Base-by-base conservation (phyloP, 2,113 vertebrate genomes). In the Carlito syrichta region DNA sequence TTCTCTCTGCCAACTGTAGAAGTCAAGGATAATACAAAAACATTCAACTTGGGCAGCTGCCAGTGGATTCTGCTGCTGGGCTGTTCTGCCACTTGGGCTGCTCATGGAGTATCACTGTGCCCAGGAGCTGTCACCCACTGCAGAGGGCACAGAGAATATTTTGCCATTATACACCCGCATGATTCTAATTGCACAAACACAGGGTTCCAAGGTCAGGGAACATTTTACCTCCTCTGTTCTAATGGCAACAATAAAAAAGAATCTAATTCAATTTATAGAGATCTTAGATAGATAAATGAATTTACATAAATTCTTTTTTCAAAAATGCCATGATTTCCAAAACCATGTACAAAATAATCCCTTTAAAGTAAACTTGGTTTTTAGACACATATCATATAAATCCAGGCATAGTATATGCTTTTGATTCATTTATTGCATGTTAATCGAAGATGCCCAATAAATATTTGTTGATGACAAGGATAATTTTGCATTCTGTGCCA, bases 11-110 rank as follows among this genome's bases (percentile, higher is more conserved):
- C 71, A 78, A 74, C 48, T 43, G 20, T 58, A 91, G 77, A 92
- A 94, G 54, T 86, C 95, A 96, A 91, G 82, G 66, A 79, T 78
- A 86, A 43, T 52, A 83, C 91, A 88, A 92, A 93, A 97, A 76
- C 73, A 86, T 78, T 84, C 58, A 56, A 52, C 35, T 4, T 96
- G 87, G 85, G 48, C 4, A 16, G n/a, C 38, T 45, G 63, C 95
- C 96, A 90, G 56, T 35, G 54, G 48, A 63, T 89, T 90, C 79
- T 84, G 68, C 66, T 69, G n/a, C 78, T 68, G 56, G 50, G 73
- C 50, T 68, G 63, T 79, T 96, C 77, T 90, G 60, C 27, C 54
- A 35, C 54, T 50, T 38, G 38, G 69, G 25, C 25, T 74, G 40
- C 74, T 81, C 73, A 23, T 43, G 81, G 38, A 85, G 52, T n/a